These are phyloP conservation scores for Sericinus montela DNA, from an alignment of 2,888 invertebrate species.

Conservation along the genomic window DNA sequence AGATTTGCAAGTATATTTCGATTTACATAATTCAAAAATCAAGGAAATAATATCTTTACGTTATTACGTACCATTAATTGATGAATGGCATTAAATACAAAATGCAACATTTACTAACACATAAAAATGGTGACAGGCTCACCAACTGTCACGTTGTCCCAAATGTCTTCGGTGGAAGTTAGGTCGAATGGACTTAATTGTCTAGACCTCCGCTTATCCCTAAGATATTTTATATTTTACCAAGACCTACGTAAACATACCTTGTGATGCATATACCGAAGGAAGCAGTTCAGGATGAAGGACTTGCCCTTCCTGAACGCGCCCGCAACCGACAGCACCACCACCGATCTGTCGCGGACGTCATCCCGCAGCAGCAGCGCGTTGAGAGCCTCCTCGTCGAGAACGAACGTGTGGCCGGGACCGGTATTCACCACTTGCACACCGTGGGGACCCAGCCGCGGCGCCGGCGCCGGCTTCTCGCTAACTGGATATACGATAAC, in stretches of 20 bases:
- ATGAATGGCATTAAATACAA: no score
- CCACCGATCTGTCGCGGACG: constrained; percentile 87
- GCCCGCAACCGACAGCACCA: constrained; percentile 95
- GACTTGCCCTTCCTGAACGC: constrained; percentile 97
- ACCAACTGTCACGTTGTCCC: no score
- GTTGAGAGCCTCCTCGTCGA: constrained; percentile 89
- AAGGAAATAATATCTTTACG: no score
- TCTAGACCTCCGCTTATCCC: no score
- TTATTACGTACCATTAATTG: no score
- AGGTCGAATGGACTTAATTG: no score
- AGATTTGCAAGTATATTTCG: no score
- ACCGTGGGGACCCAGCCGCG: constrained; percentile 71
- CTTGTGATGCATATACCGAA: constrained; percentile 93
- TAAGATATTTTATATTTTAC: no score
- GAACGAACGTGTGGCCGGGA: constrained; percentile 91
- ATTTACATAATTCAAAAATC: no score
- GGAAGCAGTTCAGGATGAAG: constrained; percentile 97
- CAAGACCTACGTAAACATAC: constrained; percentile 69
- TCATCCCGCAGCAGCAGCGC: constrained; percentile 85
- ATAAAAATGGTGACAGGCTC: no score
- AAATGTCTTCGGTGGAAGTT: no score
- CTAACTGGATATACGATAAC: constrained; percentile 46
- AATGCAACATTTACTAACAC: no score
- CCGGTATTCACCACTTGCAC: constrained; percentile 92
- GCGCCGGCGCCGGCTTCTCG: constrained; percentile 44